Conservation (phyloP, 2,888 invertebrate species). For the Argyresthia albistria region DNA sequence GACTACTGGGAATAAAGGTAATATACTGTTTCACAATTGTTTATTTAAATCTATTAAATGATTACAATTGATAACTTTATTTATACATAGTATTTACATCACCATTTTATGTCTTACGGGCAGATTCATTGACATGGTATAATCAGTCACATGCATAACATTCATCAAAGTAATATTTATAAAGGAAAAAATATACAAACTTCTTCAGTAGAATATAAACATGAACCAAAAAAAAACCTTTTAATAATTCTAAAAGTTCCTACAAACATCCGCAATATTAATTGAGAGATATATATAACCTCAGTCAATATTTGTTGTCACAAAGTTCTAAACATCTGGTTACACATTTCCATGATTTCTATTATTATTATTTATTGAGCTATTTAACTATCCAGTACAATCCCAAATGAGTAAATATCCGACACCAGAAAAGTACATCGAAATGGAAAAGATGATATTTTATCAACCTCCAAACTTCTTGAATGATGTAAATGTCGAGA, state of each 20-base stretch:
- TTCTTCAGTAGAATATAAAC: background rate
- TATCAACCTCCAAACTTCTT: background rate
- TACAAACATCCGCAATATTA: background rate
- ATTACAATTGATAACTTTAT: slow-evolving; percentile 3
- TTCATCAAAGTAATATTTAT: background rate
- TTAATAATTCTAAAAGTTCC: background rate
- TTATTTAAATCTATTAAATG: slow-evolving; percentile 1
- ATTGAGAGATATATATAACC: background rate
- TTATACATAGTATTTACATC: slow-evolving; percentile 13
- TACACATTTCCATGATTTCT: too few species aligned
- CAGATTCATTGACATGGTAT: slow-evolving; percentile 9
- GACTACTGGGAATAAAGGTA: too few species aligned
- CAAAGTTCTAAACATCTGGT: background rate
- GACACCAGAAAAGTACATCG: background rate
- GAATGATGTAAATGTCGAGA: too few species aligned
- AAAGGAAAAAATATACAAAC: background rate
- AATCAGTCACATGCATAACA: slow-evolving; percentile 1
- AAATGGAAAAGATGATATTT: background rate
- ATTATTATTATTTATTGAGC: too few species aligned
- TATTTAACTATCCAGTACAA: too few species aligned
- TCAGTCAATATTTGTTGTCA: background rate
- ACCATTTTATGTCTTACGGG: slow-evolving; percentile 4
- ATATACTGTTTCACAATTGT: background rate
- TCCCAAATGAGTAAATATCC: background rate
- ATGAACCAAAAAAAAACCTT: background rate